Percentiles rank a stretch among this genome's conserved stretches.
Evolutionary conservation across 2,888 invertebrate species (phyloP).

Genomic region (Drosophila mulleri): DNA sequence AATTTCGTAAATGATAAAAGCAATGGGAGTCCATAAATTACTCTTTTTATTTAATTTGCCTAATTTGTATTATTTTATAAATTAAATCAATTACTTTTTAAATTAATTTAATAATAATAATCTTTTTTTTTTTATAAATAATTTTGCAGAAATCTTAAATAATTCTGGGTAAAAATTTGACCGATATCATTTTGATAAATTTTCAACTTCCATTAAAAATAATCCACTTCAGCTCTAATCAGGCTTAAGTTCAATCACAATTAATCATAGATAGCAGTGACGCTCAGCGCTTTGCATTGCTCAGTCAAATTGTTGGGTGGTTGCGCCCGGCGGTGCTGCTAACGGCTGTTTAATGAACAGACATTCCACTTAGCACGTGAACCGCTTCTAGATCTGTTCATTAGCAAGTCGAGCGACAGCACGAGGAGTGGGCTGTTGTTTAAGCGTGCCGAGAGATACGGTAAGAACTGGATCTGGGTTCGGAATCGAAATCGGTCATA

Average conservation of each 20-base stretch:
- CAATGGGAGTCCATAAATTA: neutral
- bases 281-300: constrained; percentile 10
- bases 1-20: neutral
- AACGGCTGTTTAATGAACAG: constrained; percentile 61
- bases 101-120: too few species aligned
- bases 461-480: constrained; percentile 43
- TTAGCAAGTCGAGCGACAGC: constrained; percentile 52
- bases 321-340: constrained; percentile 11
- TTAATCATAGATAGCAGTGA: constrained; percentile 11
- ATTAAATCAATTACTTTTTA: neutral
- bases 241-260: neutral
- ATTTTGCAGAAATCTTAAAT: too few species aligned
- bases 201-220: neutral
- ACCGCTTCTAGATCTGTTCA: constrained; percentile 37
- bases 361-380: constrained; percentile 54
- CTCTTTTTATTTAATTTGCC: neutral
- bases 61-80: neutral
- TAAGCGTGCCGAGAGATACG: constrained; percentile 24
- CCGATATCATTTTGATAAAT: neutral
- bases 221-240: constrained; percentile 1
- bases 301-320: constrained; percentile 13
- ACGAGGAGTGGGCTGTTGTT: constrained; percentile 15
- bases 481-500: constrained; percentile 39
- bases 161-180: too few species aligned
- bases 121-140: too few species aligned